Conservation (phyloP, 2,113 vertebrate species). For the Epinephelus lanceolatus region DNA sequence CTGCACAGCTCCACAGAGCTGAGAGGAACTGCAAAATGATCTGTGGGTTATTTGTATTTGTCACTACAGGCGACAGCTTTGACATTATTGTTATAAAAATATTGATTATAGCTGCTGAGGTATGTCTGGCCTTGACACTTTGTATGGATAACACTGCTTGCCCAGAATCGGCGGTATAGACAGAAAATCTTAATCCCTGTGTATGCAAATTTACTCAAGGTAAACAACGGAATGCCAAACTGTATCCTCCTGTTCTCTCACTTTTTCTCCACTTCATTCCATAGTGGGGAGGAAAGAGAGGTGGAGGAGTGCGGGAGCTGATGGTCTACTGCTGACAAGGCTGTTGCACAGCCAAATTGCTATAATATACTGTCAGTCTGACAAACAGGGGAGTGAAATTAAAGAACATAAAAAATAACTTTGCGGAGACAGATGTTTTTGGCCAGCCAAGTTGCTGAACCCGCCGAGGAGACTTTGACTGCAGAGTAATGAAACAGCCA, state of each 20-base stretch:
- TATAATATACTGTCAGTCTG: constrained; percentile 52
- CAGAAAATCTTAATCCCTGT: constrained; percentile 19
- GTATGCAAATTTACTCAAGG: constrained; percentile 25
- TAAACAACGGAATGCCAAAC: constrained; percentile 42
- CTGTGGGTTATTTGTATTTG: too few relatives aligned
- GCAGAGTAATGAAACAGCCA: constrained; percentile 21
- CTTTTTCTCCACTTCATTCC: constrained; percentile 22
- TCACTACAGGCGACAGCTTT: neutral
- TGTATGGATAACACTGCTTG: neutral
- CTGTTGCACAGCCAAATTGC: constrained; percentile 58
- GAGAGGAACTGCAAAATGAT: neutral
- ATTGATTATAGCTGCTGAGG: neutral
- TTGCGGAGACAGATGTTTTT: constrained; percentile 37
- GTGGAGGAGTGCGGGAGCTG: constrained; percentile 29
- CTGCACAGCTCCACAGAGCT: neutral
- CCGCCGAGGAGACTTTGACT: constrained; percentile 6
- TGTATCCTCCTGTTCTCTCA: constrained; percentile 13
- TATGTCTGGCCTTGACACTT: neutral
- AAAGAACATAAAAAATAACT: constrained; percentile 37
- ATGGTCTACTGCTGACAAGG: constrained; percentile 53
- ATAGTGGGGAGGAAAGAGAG: constrained; percentile 4
- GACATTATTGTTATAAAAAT: neutral
- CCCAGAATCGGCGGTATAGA: neutral
- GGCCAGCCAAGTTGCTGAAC: constrained; percentile 34
- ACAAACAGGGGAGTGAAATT: constrained; percentile 53